Evolutionary conservation across 1,140 invertebrate species (phyloP).

Genomic region (Eumeta japonica): DNA sequence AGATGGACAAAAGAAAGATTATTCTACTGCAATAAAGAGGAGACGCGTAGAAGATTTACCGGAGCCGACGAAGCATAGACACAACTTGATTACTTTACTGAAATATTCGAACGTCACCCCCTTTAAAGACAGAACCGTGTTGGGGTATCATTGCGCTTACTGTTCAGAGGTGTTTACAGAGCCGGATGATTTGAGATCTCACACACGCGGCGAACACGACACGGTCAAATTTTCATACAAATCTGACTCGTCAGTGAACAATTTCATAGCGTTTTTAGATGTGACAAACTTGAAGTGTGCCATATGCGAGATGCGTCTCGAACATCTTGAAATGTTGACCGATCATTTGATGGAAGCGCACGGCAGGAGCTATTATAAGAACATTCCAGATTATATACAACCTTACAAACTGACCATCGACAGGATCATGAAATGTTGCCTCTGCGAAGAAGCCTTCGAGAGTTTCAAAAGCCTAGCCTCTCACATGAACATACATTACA

Average conservation of each 20-base stretch:
- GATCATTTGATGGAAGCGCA: constrained; percentile 39
- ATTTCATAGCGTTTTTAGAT: constrained; percentile 41
- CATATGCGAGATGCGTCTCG: constrained; percentile 29
- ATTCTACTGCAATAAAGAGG: too few relatives aligned
- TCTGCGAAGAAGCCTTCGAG: constrained; percentile 36
- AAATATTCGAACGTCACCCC: constrained; percentile 44
- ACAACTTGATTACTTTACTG: constrained; percentile 38
- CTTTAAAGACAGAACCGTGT: constrained; percentile 45
- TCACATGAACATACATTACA: constrained; percentile 46
- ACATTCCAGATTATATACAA: constrained; percentile 41
- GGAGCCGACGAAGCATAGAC: constrained; percentile 51
- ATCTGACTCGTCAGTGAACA: too few relatives aligned
- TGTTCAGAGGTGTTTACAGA: constrained; percentile 41
- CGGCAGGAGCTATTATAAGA: constrained; percentile 37
- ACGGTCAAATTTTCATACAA: constrained; percentile 10
- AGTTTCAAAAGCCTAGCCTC: constrained; percentile 49
- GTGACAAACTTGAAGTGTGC: constrained; percentile 45
- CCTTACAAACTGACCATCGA: constrained; percentile 39
- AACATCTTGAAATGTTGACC: constrained; percentile 22
- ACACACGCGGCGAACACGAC: constrained; percentile 33
- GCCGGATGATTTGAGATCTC: constrained; percentile 26
- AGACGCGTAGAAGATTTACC: too few relatives aligned
- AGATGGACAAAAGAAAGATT: too few relatives aligned
- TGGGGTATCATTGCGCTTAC: constrained; percentile 44
- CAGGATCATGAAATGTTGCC: constrained; percentile 38